These are phyloP conservation scores for Montipora cactus DNA, from an alignment of 64 coral and sea anemone genomes.

Conservation along the genomic window DNA sequence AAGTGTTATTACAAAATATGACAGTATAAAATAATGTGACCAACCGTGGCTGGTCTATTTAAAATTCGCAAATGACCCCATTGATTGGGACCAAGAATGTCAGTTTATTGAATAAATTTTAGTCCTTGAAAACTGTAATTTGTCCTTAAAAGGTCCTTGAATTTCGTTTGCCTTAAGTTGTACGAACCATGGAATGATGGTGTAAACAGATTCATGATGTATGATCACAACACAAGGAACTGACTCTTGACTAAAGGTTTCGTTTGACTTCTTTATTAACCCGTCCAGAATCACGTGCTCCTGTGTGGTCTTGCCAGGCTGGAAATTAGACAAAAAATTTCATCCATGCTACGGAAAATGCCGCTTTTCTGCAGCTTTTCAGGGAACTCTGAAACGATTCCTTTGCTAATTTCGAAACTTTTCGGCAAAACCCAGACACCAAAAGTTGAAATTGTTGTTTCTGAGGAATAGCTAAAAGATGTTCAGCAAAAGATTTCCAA, in stretches of 20 bases:
- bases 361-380: neutral
- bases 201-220: conserved; percentile 35
- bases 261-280: neutral
- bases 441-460: neutral
- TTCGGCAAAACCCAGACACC: neutral
- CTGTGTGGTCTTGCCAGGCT: neutral
- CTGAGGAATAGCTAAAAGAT: neutral
- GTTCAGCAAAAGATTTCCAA: neutral
- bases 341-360: neutral
- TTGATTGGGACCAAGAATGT: too few relatives aligned
- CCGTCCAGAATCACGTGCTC: conserved; percentile 14
- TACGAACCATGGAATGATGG: neutral
- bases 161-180: too few relatives aligned
- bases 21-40: too few relatives aligned
- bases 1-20: too few relatives aligned
- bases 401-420: neutral
- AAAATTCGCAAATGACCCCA: too few relatives aligned
- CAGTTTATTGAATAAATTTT: too few relatives aligned
- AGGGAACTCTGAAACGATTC: neutral
- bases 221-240: conserved; percentile 19
- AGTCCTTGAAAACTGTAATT: too few relatives aligned
- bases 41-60: too few relatives aligned
- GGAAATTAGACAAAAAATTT: neutral
- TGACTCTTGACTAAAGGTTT: neutral
- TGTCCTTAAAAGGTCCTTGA: too few relatives aligned